phyloP scores from a whole-genome alignment of 2,797 vertebrate species.

The Tolypeutes matacus region DNA sequence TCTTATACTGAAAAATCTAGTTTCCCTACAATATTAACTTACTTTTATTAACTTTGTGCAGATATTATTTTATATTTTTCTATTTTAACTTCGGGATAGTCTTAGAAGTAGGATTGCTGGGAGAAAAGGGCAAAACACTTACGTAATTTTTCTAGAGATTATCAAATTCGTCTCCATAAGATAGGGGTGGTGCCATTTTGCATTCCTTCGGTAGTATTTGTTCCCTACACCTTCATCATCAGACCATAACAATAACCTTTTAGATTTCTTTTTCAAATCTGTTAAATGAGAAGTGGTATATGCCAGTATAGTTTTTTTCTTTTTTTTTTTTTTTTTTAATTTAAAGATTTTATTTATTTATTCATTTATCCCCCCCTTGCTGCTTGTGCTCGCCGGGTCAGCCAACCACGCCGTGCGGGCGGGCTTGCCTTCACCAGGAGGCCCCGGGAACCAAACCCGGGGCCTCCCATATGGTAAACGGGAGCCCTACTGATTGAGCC shows the following conservation, averaged over 20 bases:
- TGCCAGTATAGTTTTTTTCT: too few species aligned
- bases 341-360: too few species aligned
- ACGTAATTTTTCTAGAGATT: slow-evolving; percentile 7
- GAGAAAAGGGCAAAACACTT: neutral
- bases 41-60: neutral
- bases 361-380: too few species aligned
- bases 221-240: neutral
- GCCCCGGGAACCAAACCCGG: too few species aligned
- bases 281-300: neutral
- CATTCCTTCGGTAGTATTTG: neutral
- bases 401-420: too few species aligned
- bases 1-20: slow-evolving; percentile 35
- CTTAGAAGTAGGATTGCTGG: neutral
- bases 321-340: too few species aligned
- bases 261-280: neutral
- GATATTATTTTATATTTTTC: neutral
- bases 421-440: too few species aligned
- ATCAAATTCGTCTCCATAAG: neutral
- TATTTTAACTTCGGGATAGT: neutral
- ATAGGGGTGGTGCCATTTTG: neutral
- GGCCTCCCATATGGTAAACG: too few species aligned
- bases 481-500: too few species aligned
- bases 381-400: too few species aligned
- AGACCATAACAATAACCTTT: neutral
- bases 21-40: neutral